Conservation (phyloP, 2,113 vertebrate species). For the Colius striatus region DNA sequence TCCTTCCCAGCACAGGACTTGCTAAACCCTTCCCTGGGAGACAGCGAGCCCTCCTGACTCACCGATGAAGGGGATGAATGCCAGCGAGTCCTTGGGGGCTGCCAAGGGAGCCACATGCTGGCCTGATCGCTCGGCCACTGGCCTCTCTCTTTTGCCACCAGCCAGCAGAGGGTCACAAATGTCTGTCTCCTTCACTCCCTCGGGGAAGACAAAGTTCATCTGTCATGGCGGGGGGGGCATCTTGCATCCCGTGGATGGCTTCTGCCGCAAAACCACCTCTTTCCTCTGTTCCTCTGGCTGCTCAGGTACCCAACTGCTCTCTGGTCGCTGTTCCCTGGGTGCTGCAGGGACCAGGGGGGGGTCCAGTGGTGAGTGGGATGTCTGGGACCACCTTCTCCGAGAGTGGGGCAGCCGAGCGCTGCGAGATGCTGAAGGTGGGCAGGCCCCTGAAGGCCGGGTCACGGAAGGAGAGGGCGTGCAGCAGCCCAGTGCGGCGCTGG, state of each 20-base stretch:
- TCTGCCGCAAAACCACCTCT: conserved; percentile 92
- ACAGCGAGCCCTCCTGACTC: conserved; percentile 27
- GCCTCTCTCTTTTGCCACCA: conserved; percentile 51
- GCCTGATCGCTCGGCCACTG: conserved; percentile 52
- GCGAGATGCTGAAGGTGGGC: conserved; percentile 79
- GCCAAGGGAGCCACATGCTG: conserved; percentile 82
- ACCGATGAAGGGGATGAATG: conserved; percentile 98
- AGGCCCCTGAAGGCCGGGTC: conserved; percentile 89
- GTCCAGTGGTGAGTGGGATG: rapidly evolving
- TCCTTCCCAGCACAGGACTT: rapidly evolving
- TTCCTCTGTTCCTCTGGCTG: conserved; percentile 68
- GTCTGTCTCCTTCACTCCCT: conserved; percentile 80
- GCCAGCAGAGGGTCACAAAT: background rate
- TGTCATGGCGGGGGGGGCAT: conserved; percentile 77
- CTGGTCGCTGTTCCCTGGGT: conserved; percentile 37
- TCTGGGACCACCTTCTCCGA: background rate
- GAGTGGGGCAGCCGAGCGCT: background rate
- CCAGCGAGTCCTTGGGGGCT: conserved; percentile 89
- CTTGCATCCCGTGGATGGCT: conserved; percentile 90
- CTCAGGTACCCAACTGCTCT: conserved; percentile 22
- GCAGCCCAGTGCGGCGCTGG: conserved; percentile 91
- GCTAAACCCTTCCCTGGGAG: rapidly evolving
- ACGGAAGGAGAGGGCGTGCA: conserved; percentile 91
- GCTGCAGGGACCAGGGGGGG: rapidly evolving
- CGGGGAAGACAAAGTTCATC: conserved; percentile 84